Percentiles rank a stretch among this genome's conserved stretches.
These are phyloP conservation scores for Nixonia krombeini DNA, from an alignment of 1,140 invertebrate species.

Conservation along the genomic window DNA sequence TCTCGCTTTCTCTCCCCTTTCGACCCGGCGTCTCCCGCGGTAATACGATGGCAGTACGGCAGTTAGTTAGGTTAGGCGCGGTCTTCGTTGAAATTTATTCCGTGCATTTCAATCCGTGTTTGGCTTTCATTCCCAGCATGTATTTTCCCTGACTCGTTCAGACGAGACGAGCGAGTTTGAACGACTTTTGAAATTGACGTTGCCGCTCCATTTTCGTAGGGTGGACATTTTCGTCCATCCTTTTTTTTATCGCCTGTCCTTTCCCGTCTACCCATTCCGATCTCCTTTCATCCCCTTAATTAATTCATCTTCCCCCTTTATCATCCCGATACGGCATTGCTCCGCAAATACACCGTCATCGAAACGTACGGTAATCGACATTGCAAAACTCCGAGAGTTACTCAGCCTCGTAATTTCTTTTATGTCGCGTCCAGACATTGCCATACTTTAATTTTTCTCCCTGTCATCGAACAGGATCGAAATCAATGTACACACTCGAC, in stretches of 20 bases:
- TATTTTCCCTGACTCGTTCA: not conserved
- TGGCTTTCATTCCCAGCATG: constrained; percentile 24
- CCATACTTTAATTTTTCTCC: no score
- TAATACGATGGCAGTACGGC: constrained; percentile 3
- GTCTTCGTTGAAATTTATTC: constrained; percentile 53
- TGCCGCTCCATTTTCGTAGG: not conserved
- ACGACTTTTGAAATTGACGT: not conserved
- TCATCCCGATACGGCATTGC: no score
- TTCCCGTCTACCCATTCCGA: not conserved
- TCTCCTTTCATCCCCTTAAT: no score
- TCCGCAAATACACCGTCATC: no score
- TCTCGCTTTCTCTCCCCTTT: no score
- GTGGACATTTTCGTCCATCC: not conserved
- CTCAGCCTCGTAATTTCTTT: no score
- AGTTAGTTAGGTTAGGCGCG: constrained; percentile 25
- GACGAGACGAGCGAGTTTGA: not conserved
- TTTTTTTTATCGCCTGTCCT: not conserved
- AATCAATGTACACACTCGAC: no score
- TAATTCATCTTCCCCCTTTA: not conserved
- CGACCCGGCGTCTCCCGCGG: no score
- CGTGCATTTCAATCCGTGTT: constrained; percentile 42
- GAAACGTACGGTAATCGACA: no score
- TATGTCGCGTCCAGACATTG: no score
- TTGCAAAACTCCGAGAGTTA: no score
- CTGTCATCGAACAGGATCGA: no score